Evolutionary conservation across 2,797 vertebrate species (phyloP).

Genomic region (Parauchenoglanis ngamensis): DNA sequence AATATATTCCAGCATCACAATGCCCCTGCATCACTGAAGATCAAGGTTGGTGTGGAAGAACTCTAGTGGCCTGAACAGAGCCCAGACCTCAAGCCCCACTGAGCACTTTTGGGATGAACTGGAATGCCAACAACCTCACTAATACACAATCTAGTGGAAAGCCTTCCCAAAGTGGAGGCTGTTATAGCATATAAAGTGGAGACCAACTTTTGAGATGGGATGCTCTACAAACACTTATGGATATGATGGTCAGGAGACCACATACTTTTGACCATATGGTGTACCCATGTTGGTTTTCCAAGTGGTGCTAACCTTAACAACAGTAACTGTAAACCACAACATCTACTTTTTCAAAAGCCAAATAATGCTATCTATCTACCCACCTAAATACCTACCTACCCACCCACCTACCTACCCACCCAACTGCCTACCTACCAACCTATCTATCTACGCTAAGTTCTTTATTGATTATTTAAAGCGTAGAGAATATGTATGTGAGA

Average conservation of each 20-base stretch:
- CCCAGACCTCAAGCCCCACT: background rate
- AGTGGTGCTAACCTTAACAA: background rate
- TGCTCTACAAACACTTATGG: background rate
- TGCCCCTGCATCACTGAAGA: background rate
- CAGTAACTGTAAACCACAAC: background rate
- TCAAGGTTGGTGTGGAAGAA: background rate
- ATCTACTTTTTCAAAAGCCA: background rate
- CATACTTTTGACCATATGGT: background rate
- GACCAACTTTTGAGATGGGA: background rate
- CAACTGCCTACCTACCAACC: background rate
- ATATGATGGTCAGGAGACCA: background rate
- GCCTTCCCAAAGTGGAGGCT: background rate
- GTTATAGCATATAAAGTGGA: background rate
- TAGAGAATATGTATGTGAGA: background rate
- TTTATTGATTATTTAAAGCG: background rate
- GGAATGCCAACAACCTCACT: background rate
- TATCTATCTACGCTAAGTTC: background rate
- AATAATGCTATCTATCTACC: background rate
- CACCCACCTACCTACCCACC: background rate
- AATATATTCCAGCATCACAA: background rate
- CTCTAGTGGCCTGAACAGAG: background rate
- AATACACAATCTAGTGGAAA: background rate
- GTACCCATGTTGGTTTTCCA: background rate
- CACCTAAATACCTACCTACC: background rate
- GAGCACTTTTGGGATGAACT: background rate